phyloP scores from a whole-genome alignment of 2,888 invertebrate genomes.

The Calameuta pallipes region DNA sequence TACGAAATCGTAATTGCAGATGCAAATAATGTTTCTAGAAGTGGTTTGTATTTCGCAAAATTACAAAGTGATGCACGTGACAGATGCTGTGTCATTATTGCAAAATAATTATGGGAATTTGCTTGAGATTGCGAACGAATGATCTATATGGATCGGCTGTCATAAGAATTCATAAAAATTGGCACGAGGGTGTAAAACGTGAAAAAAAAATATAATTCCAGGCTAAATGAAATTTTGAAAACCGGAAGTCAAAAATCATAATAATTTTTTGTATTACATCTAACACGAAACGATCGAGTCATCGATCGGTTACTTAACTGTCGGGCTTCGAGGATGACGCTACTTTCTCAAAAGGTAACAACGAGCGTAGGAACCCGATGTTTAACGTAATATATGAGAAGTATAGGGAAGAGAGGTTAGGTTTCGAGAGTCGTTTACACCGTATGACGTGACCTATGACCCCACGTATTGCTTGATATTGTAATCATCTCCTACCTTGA shows the following conservation, averaged over 20 bases:
- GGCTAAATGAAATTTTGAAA: neutral
- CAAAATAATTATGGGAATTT: neutral
- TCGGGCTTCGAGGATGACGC: neutral
- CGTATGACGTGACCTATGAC: conserved; percentile 4
- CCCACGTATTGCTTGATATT: conserved; percentile 1
- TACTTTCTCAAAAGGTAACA: conserved; percentile 4
- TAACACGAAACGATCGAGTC: neutral
- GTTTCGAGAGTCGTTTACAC: conserved; percentile 6
- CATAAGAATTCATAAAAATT: neutral
- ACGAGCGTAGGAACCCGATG: neutral
- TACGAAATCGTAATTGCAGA: neutral
- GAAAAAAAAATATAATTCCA: neutral
- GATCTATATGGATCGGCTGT: neutral
- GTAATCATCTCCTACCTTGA: neutral
- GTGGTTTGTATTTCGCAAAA: neutral
- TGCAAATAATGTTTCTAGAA: neutral
- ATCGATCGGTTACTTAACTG: neutral
- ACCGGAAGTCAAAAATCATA: neutral
- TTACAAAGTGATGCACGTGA: neutral
- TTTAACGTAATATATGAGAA: neutral
- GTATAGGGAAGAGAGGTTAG: neutral
- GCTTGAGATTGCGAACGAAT: neutral
- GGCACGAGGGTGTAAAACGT: neutral
- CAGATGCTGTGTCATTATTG: neutral
- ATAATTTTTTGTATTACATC: neutral